A percentile compares a stretch with the other conserved stretches of the same genome.
Conservation (phyloP, 2,888 invertebrate species). For the Deroplatys truncata region DNA sequence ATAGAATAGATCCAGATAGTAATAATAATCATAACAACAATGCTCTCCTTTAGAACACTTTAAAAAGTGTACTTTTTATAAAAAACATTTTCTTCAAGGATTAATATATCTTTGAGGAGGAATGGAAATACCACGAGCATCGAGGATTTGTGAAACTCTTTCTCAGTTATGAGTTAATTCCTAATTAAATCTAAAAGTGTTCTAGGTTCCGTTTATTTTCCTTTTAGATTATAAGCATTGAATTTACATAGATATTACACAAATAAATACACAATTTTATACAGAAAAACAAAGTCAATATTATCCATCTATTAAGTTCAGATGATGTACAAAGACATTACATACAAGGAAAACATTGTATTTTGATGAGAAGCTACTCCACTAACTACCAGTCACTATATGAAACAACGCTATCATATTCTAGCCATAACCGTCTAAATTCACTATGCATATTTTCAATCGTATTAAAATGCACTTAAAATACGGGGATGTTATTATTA, state of each 20-base stretch:
- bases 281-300: background rate
- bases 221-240: background rate
- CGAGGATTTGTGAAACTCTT: too few species aligned
- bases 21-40: too few species aligned
- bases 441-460: background rate
- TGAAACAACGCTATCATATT: background rate
- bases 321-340: background rate
- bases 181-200: background rate
- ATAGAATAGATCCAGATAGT: too few species aligned
- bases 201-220: background rate
- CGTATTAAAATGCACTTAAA: background rate
- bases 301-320: background rate
- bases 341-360: background rate
- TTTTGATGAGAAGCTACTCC: background rate
- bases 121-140: too few species aligned
- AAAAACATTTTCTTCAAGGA: too few species aligned
- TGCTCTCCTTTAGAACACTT: too few species aligned
- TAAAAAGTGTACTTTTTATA: too few species aligned
- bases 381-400: background rate
- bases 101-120: too few species aligned
- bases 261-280: slow-evolving; percentile 8
- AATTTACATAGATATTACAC: background rate
- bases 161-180: background rate
- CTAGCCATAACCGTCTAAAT: background rate
- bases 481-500: background rate